Conservation (phyloP, 1,140 invertebrate species). For the Heterodera schachtii region DNA sequence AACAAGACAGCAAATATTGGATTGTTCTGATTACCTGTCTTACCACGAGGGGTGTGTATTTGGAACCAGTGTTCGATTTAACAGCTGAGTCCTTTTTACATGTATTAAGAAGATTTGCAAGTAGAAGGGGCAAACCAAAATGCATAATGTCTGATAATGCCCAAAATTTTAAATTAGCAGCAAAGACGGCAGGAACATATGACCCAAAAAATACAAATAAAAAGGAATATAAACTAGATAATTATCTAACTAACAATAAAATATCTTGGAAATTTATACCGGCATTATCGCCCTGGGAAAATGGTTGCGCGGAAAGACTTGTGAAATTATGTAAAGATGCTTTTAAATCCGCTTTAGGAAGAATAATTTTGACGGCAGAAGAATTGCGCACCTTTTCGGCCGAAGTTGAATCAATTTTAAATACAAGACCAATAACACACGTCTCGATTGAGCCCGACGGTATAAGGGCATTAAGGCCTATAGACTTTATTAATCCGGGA, state of each 20-base stretch:
- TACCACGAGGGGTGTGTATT: slow-evolving; percentile 66
- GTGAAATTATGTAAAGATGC: neutral
- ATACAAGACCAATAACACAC: neutral
- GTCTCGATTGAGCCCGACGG: neutral
- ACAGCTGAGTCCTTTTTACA: neutral
- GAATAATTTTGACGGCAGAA: neutral
- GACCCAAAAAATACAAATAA: neutral
- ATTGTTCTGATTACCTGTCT: slow-evolving; percentile 67
- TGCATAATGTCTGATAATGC: slow-evolving; percentile 66
- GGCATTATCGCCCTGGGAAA: neutral
- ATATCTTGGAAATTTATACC: slow-evolving; percentile 11
- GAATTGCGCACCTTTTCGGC: neutral
- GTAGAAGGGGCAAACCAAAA: slow-evolving; percentile 23
- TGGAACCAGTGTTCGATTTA: slow-evolving; percentile 62
- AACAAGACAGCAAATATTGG: slow-evolving; percentile 57
- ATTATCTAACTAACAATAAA: slow-evolving; percentile 1
- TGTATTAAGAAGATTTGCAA: slow-evolving; percentile 7
- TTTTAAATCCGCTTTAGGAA: neutral
- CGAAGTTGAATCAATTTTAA: slow-evolving; percentile 8
- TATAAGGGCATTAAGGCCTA: neutral
- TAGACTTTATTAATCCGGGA: neutral
- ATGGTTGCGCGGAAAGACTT: neutral
- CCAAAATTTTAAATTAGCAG: slow-evolving; percentile 25
- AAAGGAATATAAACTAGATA: slow-evolving; percentile 48
- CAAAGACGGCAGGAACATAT: neutral